Conservation (phyloP, 2,888 invertebrate species). For the Congeria kusceri region DNA sequence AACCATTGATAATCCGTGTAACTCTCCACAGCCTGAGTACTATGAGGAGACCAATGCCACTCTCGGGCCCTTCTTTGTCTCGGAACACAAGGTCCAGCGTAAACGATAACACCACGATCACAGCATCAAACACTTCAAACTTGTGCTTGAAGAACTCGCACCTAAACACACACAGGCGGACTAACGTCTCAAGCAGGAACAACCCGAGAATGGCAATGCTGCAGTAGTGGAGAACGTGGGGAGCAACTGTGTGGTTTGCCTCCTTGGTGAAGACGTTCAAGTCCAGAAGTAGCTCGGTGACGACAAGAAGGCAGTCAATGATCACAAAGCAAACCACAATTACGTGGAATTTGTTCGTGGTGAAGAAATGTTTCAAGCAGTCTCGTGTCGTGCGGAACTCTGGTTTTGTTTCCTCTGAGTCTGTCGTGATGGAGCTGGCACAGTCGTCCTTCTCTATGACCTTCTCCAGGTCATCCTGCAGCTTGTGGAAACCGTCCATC, state of each 20-base stretch:
- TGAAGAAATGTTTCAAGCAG: constrained; percentile 71
- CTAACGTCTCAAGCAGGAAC: constrained; percentile 83
- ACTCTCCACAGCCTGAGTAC: constrained; percentile 86
- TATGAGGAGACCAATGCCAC: constrained; percentile 84
- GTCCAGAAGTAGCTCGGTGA: constrained; percentile 85
- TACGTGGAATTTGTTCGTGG: constrained; percentile 83
- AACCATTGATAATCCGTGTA: constrained; percentile 85
- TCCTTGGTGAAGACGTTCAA: constrained; percentile 80
- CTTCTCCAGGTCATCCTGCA: constrained; percentile 82
- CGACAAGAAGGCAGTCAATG: constrained; percentile 84
- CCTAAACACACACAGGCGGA: constrained; percentile 84
- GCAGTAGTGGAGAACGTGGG: constrained; percentile 83
- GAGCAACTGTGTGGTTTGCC: constrained; percentile 67
- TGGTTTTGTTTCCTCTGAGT: constrained; percentile 79
- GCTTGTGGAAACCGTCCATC: constrained; percentile 83
- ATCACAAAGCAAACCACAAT: constrained; percentile 84
- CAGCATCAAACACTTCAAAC: constrained; percentile 85
- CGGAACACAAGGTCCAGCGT: constrained; percentile 84
- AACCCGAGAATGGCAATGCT: constrained; percentile 83
- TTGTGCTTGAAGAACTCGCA: constrained; percentile 85
- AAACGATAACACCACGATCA: constrained; percentile 85
- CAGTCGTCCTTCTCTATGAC: constrained; percentile 84
- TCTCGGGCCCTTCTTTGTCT: constrained; percentile 79
- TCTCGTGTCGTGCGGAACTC: constrained; percentile 74
- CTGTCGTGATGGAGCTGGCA: constrained; percentile 80